phyloP scores from a whole-genome alignment of 2,888 invertebrate genomes.

The Chrysotoxum bicinctum region DNA sequence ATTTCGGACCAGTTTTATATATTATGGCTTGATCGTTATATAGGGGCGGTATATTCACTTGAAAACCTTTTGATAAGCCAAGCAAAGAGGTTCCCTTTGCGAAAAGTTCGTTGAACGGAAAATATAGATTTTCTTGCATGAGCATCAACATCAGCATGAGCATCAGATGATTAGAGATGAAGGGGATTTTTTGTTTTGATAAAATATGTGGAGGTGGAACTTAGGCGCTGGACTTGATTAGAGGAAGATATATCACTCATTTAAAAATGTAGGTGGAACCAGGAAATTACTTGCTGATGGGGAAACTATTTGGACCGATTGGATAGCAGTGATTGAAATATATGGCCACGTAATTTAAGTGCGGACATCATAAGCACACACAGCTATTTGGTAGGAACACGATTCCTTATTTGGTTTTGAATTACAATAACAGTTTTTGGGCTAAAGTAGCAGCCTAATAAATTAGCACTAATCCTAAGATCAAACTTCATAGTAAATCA shows the following conservation, averaged over 20 bases:
- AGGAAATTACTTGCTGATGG: constrained; percentile 45
- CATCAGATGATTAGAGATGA: constrained; percentile 46
- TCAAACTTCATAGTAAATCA: no score
- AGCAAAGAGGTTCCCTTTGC: background rate
- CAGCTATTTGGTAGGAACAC: no score
- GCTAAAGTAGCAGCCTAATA: no score
- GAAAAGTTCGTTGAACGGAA: constrained; percentile 36
- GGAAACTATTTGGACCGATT: constrained; percentile 11
- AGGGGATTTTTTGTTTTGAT: constrained; percentile 16
- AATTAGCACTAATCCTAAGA: no score
- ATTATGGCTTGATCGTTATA: no score
- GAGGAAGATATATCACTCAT: constrained; percentile 49
- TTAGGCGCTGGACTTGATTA: background rate
- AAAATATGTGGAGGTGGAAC: constrained; percentile 46
- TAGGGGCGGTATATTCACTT: constrained; percentile 44
- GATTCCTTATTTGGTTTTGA: no score
- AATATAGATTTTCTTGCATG: background rate
- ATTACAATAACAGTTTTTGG: no score
- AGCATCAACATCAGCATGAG: background rate
- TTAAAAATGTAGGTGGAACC: constrained; percentile 54
- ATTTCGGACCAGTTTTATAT: background rate
- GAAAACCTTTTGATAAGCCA: constrained; percentile 18
- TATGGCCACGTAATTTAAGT: no score
- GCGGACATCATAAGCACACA: no score
- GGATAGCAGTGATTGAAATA: constrained; percentile 33